phyloP scores from a whole-genome alignment of 2,888 invertebrate species.

The Synergus umbraculus region DNA sequence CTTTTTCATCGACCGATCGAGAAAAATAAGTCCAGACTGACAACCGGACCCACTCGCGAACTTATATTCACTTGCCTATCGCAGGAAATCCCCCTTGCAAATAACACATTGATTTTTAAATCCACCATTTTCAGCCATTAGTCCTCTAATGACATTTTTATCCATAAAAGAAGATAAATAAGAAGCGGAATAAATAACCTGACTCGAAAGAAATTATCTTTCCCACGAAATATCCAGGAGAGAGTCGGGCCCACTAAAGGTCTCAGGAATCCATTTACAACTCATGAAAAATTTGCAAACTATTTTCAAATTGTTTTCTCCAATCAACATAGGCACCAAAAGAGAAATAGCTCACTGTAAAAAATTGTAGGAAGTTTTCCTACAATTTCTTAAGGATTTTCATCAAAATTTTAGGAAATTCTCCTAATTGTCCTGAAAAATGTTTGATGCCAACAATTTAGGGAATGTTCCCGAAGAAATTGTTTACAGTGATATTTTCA shows the following conservation, averaged over 20 bases:
- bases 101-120: constrained; percentile 17
- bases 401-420: too few relatives aligned
- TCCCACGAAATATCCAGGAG: not conserved
- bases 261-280: not conserved
- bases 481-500: too few relatives aligned
- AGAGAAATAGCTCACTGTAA: too few relatives aligned
- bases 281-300: constrained; percentile 1
- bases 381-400: too few relatives aligned
- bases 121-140: constrained; percentile 19
- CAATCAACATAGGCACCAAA: too few relatives aligned
- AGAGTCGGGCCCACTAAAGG: constrained; percentile 7
- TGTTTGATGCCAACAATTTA: too few relatives aligned
- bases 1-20: constrained; percentile 25
- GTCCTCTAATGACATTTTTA: constrained; percentile 31
- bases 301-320: not conserved
- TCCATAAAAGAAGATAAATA: constrained; percentile 10
- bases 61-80: constrained; percentile 18
- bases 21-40: constrained; percentile 33
- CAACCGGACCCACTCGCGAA: constrained; percentile 11
- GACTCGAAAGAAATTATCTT: not conserved
- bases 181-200: constrained; percentile 10
- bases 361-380: too few relatives aligned
- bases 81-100: constrained; percentile 13
- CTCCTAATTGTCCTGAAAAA: too few relatives aligned
- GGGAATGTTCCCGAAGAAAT: too few relatives aligned